Evolutionary conservation across 1,140 invertebrate species (phyloP).

Genomic region (Drosophila ogumai): DNA sequence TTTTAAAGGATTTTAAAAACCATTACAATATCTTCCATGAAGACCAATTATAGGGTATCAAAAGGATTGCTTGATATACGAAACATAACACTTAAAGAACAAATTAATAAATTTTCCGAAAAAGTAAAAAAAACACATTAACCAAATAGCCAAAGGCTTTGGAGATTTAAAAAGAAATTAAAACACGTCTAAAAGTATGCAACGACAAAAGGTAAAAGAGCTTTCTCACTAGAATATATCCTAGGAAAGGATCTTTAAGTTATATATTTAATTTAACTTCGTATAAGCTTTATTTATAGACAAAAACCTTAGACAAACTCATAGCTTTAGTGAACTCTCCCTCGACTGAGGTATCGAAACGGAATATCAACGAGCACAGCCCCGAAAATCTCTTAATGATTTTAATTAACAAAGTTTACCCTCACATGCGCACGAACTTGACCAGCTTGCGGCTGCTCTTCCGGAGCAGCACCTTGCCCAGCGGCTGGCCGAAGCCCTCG

Average conservation of each 20-base stretch:
- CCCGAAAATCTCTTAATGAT: conserved; percentile 31
- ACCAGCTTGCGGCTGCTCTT: conserved; percentile 77
- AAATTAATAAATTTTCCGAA: conserved; percentile 1
- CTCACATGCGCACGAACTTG: conserved; percentile 76
- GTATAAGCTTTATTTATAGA: not conserved
- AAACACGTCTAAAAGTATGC: not conserved
- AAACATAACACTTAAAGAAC: too few relatives aligned
- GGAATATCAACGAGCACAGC: conserved; percentile 17
- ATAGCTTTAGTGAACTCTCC: not conserved
- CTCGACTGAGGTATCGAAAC: not conserved
- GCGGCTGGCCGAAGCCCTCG: conserved; percentile 79
- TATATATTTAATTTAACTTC: not conserved
- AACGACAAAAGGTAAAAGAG: too few relatives aligned
- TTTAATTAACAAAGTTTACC: conserved; percentile 70
- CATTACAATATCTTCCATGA: not conserved
- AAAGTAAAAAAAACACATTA: not conserved
- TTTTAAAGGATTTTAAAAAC: not conserved
- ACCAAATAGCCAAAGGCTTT: not conserved
- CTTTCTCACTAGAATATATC: not conserved
- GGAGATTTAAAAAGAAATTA: not conserved
- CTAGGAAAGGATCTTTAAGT: not conserved
- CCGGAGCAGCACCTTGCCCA: conserved; percentile 78
- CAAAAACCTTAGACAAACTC: not conserved
- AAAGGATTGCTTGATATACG: too few relatives aligned
- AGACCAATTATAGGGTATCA: too few relatives aligned